Evolutionary conservation across 2,888 invertebrate genomes (phyloP).

Genomic region (Anaspis maculata): DNA sequence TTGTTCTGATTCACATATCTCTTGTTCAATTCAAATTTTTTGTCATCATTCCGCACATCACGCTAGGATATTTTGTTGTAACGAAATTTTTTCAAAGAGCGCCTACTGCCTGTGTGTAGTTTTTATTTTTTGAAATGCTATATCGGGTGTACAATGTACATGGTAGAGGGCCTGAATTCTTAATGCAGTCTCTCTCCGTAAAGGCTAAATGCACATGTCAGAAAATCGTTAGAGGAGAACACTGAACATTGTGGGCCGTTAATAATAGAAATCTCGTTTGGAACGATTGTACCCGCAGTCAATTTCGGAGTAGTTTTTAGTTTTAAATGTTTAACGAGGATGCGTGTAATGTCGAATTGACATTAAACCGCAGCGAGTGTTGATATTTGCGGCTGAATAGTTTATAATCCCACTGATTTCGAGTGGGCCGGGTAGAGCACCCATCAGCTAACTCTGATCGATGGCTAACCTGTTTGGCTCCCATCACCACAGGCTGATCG

Average conservation of each 20-base stretch:
- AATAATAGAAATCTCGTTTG: conserved; percentile 23
- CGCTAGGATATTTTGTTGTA: too few species aligned
- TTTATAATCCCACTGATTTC: conserved; percentile 28
- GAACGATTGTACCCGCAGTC: conserved; percentile 18
- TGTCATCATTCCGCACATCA: too few species aligned
- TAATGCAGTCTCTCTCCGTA: too few species aligned
- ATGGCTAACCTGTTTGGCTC: too few species aligned
- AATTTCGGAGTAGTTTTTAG: conserved; percentile 25
- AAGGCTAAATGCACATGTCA: conserved; percentile 26
- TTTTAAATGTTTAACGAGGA: conserved; percentile 28
- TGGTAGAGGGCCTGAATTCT: too few species aligned
- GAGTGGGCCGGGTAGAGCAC: conserved; percentile 11
- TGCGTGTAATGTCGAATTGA: conserved; percentile 34
- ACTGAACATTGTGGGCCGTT: conserved; percentile 14
- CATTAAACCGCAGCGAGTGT: conserved; percentile 32
- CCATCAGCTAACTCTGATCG: background rate
- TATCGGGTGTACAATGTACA: too few species aligned
- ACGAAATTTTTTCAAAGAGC: too few species aligned
- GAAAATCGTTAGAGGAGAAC: conserved; percentile 23
- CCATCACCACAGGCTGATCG: too few species aligned
- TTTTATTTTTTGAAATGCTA: too few species aligned
- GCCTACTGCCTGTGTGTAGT: too few species aligned
- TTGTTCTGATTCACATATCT: too few species aligned
- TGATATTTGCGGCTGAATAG: conserved; percentile 31
- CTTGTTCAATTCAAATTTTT: too few species aligned